Evolutionary conservation across 2,797 vertebrate species (phyloP).

Genomic region (Arremon brunneinucha): DNA sequence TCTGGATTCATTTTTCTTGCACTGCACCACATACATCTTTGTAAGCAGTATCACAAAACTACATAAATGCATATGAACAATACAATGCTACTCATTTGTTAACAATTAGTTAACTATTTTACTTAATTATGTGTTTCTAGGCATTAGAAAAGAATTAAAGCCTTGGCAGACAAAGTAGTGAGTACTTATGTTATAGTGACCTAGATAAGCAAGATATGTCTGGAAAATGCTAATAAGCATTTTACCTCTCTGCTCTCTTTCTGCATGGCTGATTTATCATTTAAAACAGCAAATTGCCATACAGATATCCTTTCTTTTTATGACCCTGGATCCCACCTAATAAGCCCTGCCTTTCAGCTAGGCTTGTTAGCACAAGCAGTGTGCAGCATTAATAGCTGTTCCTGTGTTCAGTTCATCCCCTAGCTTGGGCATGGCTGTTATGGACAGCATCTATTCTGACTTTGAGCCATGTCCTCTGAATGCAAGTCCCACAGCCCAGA

Average conservation of each 20-base stretch:
- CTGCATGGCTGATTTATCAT: background rate
- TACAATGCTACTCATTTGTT: background rate
- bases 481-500: background rate
- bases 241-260: background rate
- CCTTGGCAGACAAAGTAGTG: background rate
- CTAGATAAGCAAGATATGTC: background rate
- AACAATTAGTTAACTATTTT: background rate
- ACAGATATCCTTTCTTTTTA: background rate
- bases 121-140: background rate
- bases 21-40: background rate
- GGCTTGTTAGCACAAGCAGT: background rate
- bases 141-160: background rate
- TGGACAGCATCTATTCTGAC: background rate
- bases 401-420: background rate
- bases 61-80: fast-evolving
- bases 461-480: background rate
- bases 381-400: background rate
- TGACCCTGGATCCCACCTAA: background rate
- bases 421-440: background rate
- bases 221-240: background rate
- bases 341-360: background rate
- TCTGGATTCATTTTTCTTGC: background rate
- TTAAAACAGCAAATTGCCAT: background rate
- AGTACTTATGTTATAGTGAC: background rate
- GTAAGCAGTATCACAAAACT: background rate